Evolutionary conservation across 2,797 vertebrate species (phyloP).

Genomic region (Botia almorhae): DNA sequence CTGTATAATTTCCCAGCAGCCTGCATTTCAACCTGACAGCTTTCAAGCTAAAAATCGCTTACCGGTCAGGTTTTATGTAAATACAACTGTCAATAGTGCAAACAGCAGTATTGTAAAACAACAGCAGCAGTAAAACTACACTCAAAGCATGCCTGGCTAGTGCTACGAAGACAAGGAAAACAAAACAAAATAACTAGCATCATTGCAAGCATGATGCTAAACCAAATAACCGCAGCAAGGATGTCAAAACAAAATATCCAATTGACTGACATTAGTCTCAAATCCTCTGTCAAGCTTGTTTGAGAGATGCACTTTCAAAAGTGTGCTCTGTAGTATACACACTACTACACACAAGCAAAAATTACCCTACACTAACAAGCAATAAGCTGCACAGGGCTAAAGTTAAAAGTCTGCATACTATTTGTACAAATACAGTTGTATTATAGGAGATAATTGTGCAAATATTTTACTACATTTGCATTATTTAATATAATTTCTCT

Average conservation of each 20-base stretch:
- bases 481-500: too few relatives aligned
- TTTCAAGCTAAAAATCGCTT: conserved; percentile 64
- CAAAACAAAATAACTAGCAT: conserved; percentile 35
- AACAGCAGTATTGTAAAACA: conserved; percentile 50
- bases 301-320: too few relatives aligned
- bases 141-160: conserved; percentile 57
- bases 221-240: conserved; percentile 56
- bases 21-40: conserved; percentile 46
- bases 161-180: conserved; percentile 16
- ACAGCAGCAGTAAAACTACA: too few relatives aligned
- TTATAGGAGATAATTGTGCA: too few relatives aligned
- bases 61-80: conserved; percentile 51
- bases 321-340: too few relatives aligned
- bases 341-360: too few relatives aligned
- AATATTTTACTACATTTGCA: too few relatives aligned
- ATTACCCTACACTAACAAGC: too few relatives aligned
- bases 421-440: too few relatives aligned
- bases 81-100: conserved; percentile 62
- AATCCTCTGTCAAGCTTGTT: conserved; percentile 64
- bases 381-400: too few relatives aligned
- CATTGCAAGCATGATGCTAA: conserved; percentile 57
- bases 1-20: conserved; percentile 64
- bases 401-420: too few relatives aligned
- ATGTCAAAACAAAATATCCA: conserved; percentile 65
- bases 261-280: conserved; percentile 74